Percentiles rank a stretch among this genome's conserved stretches.
Evolutionary conservation across 1,140 invertebrate species (phyloP).

Genomic region (Megathymus violae): DNA sequence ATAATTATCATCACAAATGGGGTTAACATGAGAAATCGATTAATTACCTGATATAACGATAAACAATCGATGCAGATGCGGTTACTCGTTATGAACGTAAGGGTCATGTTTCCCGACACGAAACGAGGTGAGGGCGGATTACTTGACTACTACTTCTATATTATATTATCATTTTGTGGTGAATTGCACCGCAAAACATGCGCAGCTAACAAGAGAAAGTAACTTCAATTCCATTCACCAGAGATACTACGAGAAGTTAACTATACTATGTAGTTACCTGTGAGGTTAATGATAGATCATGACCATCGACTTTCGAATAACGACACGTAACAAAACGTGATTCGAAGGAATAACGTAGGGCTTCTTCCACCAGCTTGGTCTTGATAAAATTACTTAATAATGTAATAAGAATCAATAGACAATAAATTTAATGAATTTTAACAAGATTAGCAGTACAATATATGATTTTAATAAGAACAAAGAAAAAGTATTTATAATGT

Average conservation of each 20-base stretch:
- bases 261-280: slow-evolving; percentile 24
- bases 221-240: slow-evolving; percentile 41
- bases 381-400: too few relatives aligned
- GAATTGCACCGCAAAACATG: slow-evolving; percentile 26
- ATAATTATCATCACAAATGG: too few relatives aligned
- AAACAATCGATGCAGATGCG: background rate
- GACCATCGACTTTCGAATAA: slow-evolving; percentile 54
- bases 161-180: slow-evolving; percentile 2
- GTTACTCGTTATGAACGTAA: background rate
- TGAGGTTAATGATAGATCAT: slow-evolving; percentile 43
- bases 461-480: too few relatives aligned
- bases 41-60: too few relatives aligned
- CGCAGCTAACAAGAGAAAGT: slow-evolving; percentile 51
- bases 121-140: background rate
- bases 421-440: too few relatives aligned
- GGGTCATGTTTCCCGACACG: background rate
- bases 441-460: too few relatives aligned
- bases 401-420: too few relatives aligned
- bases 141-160: background rate
- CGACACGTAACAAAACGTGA: too few relatives aligned
- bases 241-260: slow-evolving; percentile 28
- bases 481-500: too few relatives aligned
- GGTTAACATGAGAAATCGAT: too few relatives aligned
- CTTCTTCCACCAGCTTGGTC: too few relatives aligned
- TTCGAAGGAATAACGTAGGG: slow-evolving; percentile 7